Evolutionary conservation across 2,888 invertebrate species (phyloP), one percentile per base, ranked within the genome.

Genomic region (Limulus polyphemus): DNA sequence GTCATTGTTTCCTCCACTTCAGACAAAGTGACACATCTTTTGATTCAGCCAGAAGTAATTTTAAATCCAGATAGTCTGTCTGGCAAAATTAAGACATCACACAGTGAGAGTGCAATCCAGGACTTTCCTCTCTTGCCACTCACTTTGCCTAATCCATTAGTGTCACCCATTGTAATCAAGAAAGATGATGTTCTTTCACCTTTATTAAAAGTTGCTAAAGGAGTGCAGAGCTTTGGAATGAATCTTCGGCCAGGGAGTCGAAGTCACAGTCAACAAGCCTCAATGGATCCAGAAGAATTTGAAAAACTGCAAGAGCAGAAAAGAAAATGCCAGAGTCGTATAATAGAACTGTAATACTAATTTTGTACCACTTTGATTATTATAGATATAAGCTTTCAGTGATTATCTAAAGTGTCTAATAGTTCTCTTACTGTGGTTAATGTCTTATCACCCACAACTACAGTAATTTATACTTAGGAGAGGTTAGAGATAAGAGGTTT

Each of bases 141-240:
- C 16, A 66, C 62, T 57, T 60, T 65, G 48, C 61, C 65, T 54
- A 66, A 55, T 17, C 62, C 62, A 16, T 51, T 68, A n/a, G 56
- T 65, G 4, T 66, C 67, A 13, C 67, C 69, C 11, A 63, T 69
- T 47, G 63, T 67, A 11, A 69, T 70, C 13, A 70, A 70, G 49
- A 70, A 70, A 50, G 70, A 70, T 64, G 52, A 69, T 49, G 69
- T 70, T 16, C 59, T 69, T 46, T 70, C 70, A n/a, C 88, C 88
- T 0, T 81, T 92, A 47, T 86, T 88, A 0, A 90, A 90, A 74
- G 77, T 92, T 57, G 91, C 91, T 1, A 89, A 88, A 75, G 90
- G 90, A 0, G 85, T 91, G 71, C 90, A 90, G 75, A 87, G 82
- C 72, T 80, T 91, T 59, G 87, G 91, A 0, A 85, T 88, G 13